Conservation (phyloP, 2,888 invertebrate species). For the Eucera pruinosa region DNA sequence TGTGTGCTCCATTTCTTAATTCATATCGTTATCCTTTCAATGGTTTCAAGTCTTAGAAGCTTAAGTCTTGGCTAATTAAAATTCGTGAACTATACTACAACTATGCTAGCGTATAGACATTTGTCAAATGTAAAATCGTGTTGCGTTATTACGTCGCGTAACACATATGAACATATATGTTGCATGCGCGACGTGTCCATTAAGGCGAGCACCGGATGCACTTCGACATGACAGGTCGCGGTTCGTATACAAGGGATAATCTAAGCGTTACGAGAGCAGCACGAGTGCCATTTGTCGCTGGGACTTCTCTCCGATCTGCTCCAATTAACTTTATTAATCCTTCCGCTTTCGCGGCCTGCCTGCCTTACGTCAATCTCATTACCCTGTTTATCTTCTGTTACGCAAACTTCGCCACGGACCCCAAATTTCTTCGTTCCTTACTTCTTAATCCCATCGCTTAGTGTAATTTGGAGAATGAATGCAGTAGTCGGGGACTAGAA, state of each 20-base stretch:
- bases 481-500: background rate
- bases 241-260: constrained; percentile 63
- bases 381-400: constrained; percentile 45
- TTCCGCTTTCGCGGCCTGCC: constrained; percentile 75
- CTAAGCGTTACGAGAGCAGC: constrained; percentile 66
- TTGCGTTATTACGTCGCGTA: constrained; percentile 30
- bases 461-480: background rate
- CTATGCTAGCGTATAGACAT: too few relatives aligned
- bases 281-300: constrained; percentile 69
- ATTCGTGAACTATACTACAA: too few relatives aligned
- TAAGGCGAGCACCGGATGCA: constrained; percentile 66
- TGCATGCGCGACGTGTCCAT: constrained; percentile 48
- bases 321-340: constrained; percentile 78
- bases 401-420: constrained; percentile 35
- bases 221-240: constrained; percentile 62
- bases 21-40: too few relatives aligned
- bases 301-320: constrained; percentile 75
- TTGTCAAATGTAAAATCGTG: constrained; percentile 38
- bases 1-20: too few relatives aligned
- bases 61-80: background rate
- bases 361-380: constrained; percentile 76
- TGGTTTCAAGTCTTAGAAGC: too few relatives aligned
- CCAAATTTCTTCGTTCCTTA: constrained; percentile 22
- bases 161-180: background rate
- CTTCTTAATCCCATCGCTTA: constrained; percentile 3